A percentile compares a stretch with the other conserved stretches of the same genome.
phyloP scores from a whole-genome alignment of 1,140 invertebrate species.

The Lasioglossum baleicum region DNA sequence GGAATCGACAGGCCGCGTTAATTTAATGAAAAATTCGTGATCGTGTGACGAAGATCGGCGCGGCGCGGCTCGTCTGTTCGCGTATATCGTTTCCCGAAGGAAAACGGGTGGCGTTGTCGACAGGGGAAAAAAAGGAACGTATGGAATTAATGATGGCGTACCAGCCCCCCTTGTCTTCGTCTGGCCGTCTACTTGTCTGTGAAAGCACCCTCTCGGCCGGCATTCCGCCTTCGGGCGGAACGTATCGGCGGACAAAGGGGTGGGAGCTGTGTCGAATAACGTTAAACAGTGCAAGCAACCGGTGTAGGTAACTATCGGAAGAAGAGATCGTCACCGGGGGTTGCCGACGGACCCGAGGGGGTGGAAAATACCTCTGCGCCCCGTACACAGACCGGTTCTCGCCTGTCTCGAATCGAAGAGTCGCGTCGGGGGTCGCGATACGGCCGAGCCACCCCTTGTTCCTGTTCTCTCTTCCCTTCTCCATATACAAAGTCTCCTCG shows the following conservation, averaged over 20 bases:
- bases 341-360: conserved; percentile 13
- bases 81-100: background rate
- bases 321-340: conserved; percentile 17
- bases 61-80: background rate
- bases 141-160: conserved; percentile 60
- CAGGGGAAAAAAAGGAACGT: conserved; percentile 30
- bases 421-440: conserved; percentile 56
- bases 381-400: conserved; percentile 20
- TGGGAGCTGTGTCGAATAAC: conserved; percentile 48
- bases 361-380: conserved; percentile 56
- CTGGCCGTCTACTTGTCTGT: conserved; percentile 11
- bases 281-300: conserved; percentile 46
- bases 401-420: conserved; percentile 58
- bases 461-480: background rate
- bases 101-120: background rate
- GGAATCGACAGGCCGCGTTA: conserved; percentile 58
- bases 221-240: conserved; percentile 45
- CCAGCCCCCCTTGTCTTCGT: conserved; percentile 27
- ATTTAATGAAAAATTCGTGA: conserved; percentile 62
- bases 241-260: conserved; percentile 36
- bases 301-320: conserved; percentile 48
- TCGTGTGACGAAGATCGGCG: conserved; percentile 30
- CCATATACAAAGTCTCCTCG: background rate
- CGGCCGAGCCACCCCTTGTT: conserved; percentile 47
- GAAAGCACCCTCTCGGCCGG: conserved; percentile 12